Evolutionary conservation across 2,888 invertebrate species (phyloP).

Genomic region (Netelia virgata): DNA sequence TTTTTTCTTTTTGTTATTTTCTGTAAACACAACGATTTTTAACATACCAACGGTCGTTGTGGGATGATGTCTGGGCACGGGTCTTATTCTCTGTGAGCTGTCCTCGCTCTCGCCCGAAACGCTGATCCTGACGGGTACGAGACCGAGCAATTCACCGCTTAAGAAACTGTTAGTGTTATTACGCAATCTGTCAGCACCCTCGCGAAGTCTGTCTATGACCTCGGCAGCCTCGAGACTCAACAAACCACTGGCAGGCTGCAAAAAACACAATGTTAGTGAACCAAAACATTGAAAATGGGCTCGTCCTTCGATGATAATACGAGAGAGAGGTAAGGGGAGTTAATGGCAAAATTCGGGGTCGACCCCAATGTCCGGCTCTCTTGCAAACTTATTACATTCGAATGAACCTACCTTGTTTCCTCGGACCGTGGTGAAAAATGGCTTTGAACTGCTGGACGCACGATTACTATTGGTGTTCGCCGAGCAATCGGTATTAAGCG

Average conservation of each 20-base stretch:
- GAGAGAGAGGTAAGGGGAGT: constrained; percentile 28
- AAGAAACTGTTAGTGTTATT: constrained; percentile 93
- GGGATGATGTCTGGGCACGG: constrained; percentile 80
- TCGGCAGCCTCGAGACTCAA: constrained; percentile 87
- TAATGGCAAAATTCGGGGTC: constrained; percentile 26
- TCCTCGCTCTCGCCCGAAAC: constrained; percentile 82
- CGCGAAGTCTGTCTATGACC: constrained; percentile 89
- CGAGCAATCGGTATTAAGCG: constrained; percentile 86
- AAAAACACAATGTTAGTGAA: constrained; percentile 62
- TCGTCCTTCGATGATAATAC: constrained; percentile 7
- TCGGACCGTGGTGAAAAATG: constrained; percentile 80
- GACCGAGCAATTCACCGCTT: constrained; percentile 89
- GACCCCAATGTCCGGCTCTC: constrained; percentile 1
- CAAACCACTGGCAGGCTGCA: constrained; percentile 77
- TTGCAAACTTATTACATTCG: not conserved
- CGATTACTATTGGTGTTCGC: constrained; percentile 88
- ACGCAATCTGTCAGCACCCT: constrained; percentile 90
- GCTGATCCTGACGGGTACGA: constrained; percentile 86
- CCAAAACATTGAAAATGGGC: constrained; percentile 46
- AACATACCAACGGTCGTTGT: constrained; percentile 79
- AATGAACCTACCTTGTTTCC: constrained; percentile 80
- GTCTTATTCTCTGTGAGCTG: constrained; percentile 81
- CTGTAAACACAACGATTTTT: not conserved
- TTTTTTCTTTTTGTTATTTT: not conserved
- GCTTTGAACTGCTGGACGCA: constrained; percentile 83